These are phyloP conservation scores for Toxonevra muliebris DNA, from an alignment of 2,888 invertebrate genomes.

Conservation along the genomic window DNA sequence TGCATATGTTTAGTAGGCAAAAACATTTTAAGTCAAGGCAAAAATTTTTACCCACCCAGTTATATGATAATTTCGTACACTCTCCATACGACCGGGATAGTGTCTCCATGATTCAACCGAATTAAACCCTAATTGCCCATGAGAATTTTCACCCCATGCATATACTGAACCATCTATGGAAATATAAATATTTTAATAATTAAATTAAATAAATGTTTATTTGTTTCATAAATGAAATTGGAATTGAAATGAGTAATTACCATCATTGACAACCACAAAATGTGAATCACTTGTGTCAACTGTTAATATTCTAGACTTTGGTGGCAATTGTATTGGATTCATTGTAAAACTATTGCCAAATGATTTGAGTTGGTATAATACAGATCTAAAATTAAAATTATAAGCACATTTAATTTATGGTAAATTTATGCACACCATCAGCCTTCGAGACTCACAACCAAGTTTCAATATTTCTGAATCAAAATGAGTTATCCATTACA, in stretches of 20 bases:
- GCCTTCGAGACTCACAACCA: too few relatives aligned
- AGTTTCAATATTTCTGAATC: too few relatives aligned
- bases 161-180: conserved; percentile 71
- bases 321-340: conserved; percentile 69
- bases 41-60: conserved; percentile 61
- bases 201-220: background rate
- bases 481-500: too few relatives aligned
- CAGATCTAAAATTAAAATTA: conserved; percentile 61
- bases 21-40: background rate
- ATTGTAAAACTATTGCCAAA: conserved; percentile 67
- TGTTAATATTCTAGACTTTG: conserved; percentile 66
- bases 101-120: conserved; percentile 66
- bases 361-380: conserved; percentile 69
- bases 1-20: background rate
- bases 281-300: conserved; percentile 70
- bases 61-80: conserved; percentile 71
- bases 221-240: background rate
- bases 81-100: conserved; percentile 70
- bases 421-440: too few relatives aligned
- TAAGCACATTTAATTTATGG: conserved; percentile 36
- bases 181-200: conserved; percentile 27
- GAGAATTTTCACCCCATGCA: conserved; percentile 74
- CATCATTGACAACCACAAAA: conserved; percentile 69
- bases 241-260: conserved; percentile 47
- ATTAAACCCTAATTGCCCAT: conserved; percentile 74